Evolutionary conservation across 1,140 invertebrate genomes (phyloP), one percentile per base, ranked within the genome.

Genomic region (Drosophila hydei): DNA sequence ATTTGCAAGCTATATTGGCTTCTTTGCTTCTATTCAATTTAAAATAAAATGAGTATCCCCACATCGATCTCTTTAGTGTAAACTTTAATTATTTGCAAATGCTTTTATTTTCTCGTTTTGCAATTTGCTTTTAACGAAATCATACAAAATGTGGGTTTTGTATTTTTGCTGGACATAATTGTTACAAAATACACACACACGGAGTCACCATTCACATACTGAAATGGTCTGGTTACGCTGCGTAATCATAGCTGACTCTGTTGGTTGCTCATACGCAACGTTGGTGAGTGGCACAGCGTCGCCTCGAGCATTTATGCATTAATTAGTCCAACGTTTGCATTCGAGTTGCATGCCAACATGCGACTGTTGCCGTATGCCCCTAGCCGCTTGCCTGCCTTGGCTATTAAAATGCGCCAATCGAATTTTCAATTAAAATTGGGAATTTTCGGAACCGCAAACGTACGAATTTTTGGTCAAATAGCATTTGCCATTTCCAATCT

Each of bases 381-480:
- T 45, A 23, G 30, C 11, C 30, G 40, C 55, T 27, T 16, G 23
- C 36, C 3, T 16, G 48, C 16, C 21, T 16, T 14, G 74, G 45
- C 71, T 65, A 78, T 87, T 85, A 88, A 71, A 75, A 70, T 59
- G 61, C 54, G 78, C 55, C 71, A 79, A 88, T 87, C 68, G 74
- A 83, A 78, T 87, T 83, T 87, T 83, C 84, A 77, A 87, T 87
- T 81, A 83, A 88, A 72, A 40, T 14, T 19, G 21, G 16, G 51
- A 52, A 67, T 58, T 79, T 88, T 78, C 77, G 55, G 42, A 71
- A 72, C 54, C 61, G 47, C 73, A 72, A 75, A 63, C 42, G 14
- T 59, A 43, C 63, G 63, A 70, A 59, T 58, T 70, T 74, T 58
- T 21, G 14, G 40, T 52, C 38, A 69, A 78, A 58, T 67, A 62